These are phyloP conservation scores for Drosophila merina DNA, from an alignment of 2,888 invertebrate species.

Conservation along the genomic window DNA sequence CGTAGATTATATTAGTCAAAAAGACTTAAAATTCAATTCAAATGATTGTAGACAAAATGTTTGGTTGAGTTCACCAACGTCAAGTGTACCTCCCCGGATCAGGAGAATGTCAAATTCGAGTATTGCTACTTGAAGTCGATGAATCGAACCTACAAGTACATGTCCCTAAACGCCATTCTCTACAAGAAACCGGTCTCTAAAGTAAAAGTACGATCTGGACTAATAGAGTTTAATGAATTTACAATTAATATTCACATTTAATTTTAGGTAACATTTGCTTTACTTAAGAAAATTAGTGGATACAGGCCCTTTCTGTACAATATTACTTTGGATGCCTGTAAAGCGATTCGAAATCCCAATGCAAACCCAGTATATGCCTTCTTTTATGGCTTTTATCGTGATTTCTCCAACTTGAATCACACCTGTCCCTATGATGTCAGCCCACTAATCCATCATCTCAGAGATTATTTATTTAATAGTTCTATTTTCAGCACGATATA, in stretches of 20 bases:
- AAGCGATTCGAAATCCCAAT: background rate
- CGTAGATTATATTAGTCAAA: background rate
- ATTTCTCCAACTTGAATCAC: conserved; percentile 20
- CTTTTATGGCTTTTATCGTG: conserved; percentile 4
- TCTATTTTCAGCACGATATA: conserved; percentile 21
- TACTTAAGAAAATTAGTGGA: conserved; percentile 29
- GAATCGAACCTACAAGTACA: conserved; percentile 45
- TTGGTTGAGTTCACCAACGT: conserved; percentile 43
- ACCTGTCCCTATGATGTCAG: conserved; percentile 11
- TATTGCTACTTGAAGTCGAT: conserved; percentile 43
- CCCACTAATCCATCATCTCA: background rate
- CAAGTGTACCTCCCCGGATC: conserved; percentile 31
- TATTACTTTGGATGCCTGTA: conserved; percentile 26
- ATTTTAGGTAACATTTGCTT: conserved; percentile 17
- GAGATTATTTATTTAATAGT: background rate
- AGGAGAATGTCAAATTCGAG: conserved; percentile 15
- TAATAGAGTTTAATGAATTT: background rate
- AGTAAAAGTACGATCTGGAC: background rate
- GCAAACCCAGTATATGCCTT: conserved; percentile 11
- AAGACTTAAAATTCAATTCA: background rate
- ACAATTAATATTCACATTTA: background rate
- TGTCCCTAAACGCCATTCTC: conserved; percentile 8
- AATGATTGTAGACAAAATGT: background rate
- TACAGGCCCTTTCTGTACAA: conserved; percentile 48
- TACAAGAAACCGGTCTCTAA: conserved; percentile 14